Evolutionary conservation across 2,113 vertebrate species (phyloP).

Genomic region (Tachysurus fulvidraco): DNA sequence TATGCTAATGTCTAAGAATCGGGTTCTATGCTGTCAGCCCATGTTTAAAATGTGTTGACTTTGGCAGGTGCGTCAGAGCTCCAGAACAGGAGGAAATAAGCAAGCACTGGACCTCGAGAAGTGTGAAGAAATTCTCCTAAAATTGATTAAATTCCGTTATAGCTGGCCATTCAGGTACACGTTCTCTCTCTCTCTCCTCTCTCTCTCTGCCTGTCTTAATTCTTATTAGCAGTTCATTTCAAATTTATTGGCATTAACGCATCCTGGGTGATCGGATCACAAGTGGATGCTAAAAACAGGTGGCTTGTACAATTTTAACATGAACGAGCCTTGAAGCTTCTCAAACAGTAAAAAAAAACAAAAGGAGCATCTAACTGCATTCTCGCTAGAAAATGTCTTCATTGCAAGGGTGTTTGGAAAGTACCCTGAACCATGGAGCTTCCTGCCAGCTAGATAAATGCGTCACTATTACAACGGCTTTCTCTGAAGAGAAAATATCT

Average conservation of each 20-base stretch:
- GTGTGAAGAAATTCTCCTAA: conserved; percentile 91
- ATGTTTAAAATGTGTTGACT: background rate
- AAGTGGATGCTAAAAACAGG: background rate
- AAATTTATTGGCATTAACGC: background rate
- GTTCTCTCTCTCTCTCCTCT: background rate
- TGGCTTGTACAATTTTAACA: too few relatives aligned
- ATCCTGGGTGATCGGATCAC: background rate
- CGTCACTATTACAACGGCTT: background rate
- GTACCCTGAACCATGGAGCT: background rate
- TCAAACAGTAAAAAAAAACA: too few relatives aligned
- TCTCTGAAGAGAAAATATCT: too few relatives aligned
- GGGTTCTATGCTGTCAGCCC: background rate
- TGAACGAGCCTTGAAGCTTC: too few relatives aligned
- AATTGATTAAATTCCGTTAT: conserved; percentile 89
- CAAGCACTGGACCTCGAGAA: conserved; percentile 86
- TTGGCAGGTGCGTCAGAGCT: conserved; percentile 83
- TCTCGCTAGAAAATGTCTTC: background rate
- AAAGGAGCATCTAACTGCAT: background rate
- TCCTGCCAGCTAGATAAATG: background rate
- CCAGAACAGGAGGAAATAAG: conserved; percentile 71
- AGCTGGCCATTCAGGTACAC: conserved; percentile 97
- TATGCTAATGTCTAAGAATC: too few relatives aligned
- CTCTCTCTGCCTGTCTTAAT: too few relatives aligned
- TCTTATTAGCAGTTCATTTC: too few relatives aligned
- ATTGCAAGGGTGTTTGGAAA: background rate